These are phyloP conservation scores for Eupithecia inturbata DNA, from an alignment of 2,888 invertebrate genomes.

Conservation along the genomic window DNA sequence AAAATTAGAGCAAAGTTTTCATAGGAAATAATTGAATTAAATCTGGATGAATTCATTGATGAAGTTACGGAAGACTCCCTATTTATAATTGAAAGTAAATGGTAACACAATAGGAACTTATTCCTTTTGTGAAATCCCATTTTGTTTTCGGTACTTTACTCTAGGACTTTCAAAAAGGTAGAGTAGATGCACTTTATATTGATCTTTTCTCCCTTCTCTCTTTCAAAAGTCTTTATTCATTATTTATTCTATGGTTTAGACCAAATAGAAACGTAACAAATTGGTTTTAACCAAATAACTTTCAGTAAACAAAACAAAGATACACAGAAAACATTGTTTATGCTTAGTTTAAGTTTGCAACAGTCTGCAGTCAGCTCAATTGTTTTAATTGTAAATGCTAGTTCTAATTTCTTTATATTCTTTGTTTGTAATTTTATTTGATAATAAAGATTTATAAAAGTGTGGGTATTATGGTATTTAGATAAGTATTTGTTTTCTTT, in stretches of 20 bases:
- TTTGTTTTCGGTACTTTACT: neutral
- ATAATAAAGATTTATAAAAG: no score
- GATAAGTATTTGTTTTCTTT: no score
- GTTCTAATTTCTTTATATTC: no score
- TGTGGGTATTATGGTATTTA: no score
- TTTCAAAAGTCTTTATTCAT: neutral
- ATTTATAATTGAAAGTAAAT: neutral
- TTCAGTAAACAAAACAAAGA: neutral
- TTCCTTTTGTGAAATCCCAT: neutral
- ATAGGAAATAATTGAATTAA: neutral
- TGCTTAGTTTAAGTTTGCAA: no score
- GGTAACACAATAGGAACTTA: neutral
- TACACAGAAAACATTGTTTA: neutral
- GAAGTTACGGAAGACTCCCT: neutral
- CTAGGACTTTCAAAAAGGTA: neutral
- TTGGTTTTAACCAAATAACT: no score
- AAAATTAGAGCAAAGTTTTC: neutral
- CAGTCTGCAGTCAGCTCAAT: no score
- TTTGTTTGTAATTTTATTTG: no score
- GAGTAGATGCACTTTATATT: slow-evolving; percentile 44
- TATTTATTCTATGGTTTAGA: neutral
- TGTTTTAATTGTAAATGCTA: no score
- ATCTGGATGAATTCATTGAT: neutral
- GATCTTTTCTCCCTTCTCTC: slow-evolving; percentile 34
- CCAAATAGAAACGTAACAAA: no score